Evolutionary conservation across 2,888 invertebrate genomes (phyloP).

Genomic region (Caenorhabditis wallacei): DNA sequence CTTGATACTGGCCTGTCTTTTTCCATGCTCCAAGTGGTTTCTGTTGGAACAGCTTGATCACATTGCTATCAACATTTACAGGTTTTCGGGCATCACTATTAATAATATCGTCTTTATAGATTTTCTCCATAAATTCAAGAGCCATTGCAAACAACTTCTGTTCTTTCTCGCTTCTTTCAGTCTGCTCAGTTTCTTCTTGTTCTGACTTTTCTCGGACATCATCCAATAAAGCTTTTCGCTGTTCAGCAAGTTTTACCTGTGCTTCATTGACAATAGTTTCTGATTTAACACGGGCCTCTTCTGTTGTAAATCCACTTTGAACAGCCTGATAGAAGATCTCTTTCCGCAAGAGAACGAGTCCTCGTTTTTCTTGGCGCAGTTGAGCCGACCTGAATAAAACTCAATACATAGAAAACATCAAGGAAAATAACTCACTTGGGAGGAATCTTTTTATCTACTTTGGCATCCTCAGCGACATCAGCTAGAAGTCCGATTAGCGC

Average conservation of each 20-base stretch:
- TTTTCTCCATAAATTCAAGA: constrained; percentile 70
- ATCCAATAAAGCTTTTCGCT: constrained; percentile 56
- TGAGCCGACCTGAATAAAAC: constrained; percentile 44
- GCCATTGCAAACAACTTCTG: constrained; percentile 72
- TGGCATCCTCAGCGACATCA: constrained; percentile 63
- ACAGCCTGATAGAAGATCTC: constrained; percentile 80
- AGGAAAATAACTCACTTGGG: constrained; percentile 34
- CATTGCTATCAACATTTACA: constrained; percentile 48
- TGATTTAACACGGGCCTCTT: constrained; percentile 71
- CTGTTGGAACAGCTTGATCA: constrained; percentile 57
- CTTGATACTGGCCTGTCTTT: constrained; percentile 47
- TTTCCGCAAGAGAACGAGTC: constrained; percentile 69
- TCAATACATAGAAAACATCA: not conserved
- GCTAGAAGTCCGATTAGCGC: constrained; percentile 62
- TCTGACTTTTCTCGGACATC: constrained; percentile 50
- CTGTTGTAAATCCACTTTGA: constrained; percentile 71
- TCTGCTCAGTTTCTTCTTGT: constrained; percentile 52
- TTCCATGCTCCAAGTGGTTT: constrained; percentile 63
- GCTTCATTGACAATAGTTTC: constrained; percentile 73
- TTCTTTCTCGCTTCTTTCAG: constrained; percentile 67
- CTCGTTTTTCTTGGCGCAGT: constrained; percentile 61
- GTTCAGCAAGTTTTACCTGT: constrained; percentile 59
- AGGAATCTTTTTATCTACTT: constrained; percentile 51
- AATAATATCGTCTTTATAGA: constrained; percentile 68
- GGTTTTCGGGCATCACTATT: constrained; percentile 48